Evolutionary conservation across 2,113 vertebrate species (phyloP).

Genomic region (Archocentrus centrarchus): DNA sequence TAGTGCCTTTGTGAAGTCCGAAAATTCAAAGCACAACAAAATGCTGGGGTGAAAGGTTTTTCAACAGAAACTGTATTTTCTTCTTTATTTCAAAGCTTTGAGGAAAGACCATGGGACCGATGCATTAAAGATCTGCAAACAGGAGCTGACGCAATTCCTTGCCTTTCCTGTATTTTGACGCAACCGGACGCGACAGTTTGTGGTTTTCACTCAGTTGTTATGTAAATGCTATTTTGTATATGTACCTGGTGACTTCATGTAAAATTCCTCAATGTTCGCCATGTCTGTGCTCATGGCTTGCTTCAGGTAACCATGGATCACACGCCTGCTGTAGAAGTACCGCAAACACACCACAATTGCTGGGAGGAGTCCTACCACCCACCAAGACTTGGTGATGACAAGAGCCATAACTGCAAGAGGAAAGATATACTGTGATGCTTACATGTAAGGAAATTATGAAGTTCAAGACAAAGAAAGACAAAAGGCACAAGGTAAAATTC

Average conservation of each 20-base stretch:
- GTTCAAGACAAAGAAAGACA: background rate
- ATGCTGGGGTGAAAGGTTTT: too few species aligned
- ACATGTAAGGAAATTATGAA: background rate
- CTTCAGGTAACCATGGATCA: conserved; percentile 38
- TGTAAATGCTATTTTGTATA: too few species aligned
- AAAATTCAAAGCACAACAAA: too few species aligned
- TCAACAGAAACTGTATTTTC: too few species aligned
- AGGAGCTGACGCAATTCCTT: background rate
- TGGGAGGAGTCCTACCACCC: conserved; percentile 60
- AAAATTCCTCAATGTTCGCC: conserved; percentile 54
- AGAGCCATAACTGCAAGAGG: conserved; percentile 30
- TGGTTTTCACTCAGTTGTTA: background rate
- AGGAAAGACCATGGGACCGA: background rate
- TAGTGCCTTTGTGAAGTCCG: too few species aligned
- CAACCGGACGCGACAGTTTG: background rate
- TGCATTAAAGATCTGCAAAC: background rate
- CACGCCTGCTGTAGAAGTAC: conserved; percentile 61
- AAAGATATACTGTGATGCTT: background rate
- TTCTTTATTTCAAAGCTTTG: background rate
- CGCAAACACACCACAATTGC: conserved; percentile 29
- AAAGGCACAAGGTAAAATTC: background rate
- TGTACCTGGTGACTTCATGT: conserved; percentile 57
- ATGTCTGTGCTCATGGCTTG: conserved; percentile 47
- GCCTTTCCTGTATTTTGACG: background rate
- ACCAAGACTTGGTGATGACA: conserved; percentile 48